A percentile compares a stretch with the other conserved stretches of the same genome.
These are phyloP conservation scores for Cecropterus lyciades DNA, from an alignment of 1,140 invertebrate genomes.

Conservation along the genomic window DNA sequence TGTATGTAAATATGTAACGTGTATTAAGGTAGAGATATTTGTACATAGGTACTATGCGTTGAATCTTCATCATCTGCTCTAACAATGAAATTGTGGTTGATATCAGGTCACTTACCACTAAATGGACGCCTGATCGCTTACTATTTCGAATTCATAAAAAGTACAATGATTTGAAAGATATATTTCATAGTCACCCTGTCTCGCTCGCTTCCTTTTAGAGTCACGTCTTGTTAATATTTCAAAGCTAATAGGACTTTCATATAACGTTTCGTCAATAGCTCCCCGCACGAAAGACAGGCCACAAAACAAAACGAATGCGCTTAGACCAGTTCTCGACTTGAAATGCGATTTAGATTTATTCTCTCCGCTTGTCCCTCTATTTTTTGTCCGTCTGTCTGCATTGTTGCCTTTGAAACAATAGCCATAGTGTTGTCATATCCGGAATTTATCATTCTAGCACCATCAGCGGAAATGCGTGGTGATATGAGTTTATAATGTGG, in stretches of 20 bases:
- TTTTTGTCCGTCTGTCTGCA: conserved; percentile 73
- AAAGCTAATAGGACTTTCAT: conserved; percentile 26
- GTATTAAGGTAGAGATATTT: too few species aligned
- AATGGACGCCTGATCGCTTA: too few species aligned
- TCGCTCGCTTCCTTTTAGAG: conserved; percentile 4
- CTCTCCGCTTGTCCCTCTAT: conserved; percentile 58
- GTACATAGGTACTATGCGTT: too few species aligned
- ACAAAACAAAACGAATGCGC: conserved; percentile 32
- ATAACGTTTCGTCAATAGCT: conserved; percentile 23
- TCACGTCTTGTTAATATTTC: conserved; percentile 9
- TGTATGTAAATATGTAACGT: too few species aligned
- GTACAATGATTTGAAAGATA: not conserved
- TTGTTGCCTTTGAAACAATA: conserved; percentile 78
- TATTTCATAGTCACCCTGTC: conserved; percentile 1
- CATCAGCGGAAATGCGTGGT: conserved; percentile 74
- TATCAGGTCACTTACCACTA: too few species aligned
- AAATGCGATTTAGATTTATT: conserved; percentile 79
- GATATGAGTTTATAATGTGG: conserved; percentile 79
- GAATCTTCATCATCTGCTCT: too few species aligned
- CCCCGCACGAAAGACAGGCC: conserved; percentile 18
- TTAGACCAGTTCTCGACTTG: conserved; percentile 63
- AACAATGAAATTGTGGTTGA: too few species aligned
- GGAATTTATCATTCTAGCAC: conserved; percentile 79
- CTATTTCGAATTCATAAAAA: too few species aligned
- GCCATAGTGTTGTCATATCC: conserved; percentile 73